Evolutionary conservation across 2,113 vertebrate species (phyloP), one percentile per base, ranked within the genome.

Genomic region (Hiodon alosoides): DNA sequence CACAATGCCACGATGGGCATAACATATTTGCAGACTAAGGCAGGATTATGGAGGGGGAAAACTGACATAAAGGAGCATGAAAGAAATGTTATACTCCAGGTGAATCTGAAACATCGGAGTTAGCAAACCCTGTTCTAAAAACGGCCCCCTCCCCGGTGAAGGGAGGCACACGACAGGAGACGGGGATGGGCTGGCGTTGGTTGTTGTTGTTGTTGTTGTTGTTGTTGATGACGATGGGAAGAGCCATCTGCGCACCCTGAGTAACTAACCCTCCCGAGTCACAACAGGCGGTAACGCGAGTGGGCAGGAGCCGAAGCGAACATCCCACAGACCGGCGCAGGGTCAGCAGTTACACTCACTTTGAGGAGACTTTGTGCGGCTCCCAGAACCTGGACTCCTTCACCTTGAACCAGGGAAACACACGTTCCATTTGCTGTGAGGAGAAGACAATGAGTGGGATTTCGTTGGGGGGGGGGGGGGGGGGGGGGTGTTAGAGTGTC

Each of bases 351-450:
- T 7, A 77, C 61, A 94, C 97, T 98, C 89, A 99, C 97, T 96
- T 98, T 91, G 90, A 91, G 74, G 94, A 93, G 81, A 95, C 93
- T 90, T 96, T 98, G 89, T 95, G 94, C 73, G 92, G 94, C 87
- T 99, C 97, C 98, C 98, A 99, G 91, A 96, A 95, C 78, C 93
- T 92, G 81, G 97, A 99, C 83, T 98, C 96, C 87, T 95, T 98
- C 76, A 97, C 96, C 87, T 93, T 98, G 87, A 98, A 98, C 98
- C 98, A 99, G 1, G 98, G 96, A 83, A 99, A 99, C 86, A 95
- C 92, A 77, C 95, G 93, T 81, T 98, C 97, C 97, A 99, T 99
- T 99, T 99, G 96, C 98, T 99, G 85, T 80, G 89, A 90, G 66
- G 81, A 79, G 90, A 81, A 83, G 46, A 61, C 54, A 17, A 69